These are phyloP conservation scores for Beroe ovata DNA, from an alignment of 37 sponge, comb jelly and placozoan genomes.

Conservation along the genomic window DNA sequence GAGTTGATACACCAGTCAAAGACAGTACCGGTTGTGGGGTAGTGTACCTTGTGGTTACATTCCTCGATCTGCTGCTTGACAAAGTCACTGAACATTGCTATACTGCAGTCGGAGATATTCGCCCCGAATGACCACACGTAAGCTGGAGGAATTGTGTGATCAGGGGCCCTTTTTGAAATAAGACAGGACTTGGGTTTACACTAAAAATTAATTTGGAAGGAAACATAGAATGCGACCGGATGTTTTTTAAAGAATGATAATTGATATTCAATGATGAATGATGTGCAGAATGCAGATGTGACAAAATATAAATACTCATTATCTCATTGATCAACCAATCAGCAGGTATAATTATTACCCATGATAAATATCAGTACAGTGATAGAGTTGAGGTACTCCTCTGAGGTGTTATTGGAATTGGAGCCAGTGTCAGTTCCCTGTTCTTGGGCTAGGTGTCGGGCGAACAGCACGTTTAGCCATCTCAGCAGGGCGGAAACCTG, in stretches of 20 bases:
- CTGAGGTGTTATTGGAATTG: not conserved
- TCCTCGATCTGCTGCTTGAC: slow-evolving; percentile 61
- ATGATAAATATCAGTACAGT: slow-evolving; percentile 45
- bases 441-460: not conserved
- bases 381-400: slow-evolving; percentile 18
- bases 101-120: not conserved
- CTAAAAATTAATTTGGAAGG: too few species aligned
- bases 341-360: slow-evolving; percentile 4
- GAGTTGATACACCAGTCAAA: slow-evolving; percentile 52
- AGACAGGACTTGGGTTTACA: too few species aligned
- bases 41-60: slow-evolving; percentile 16
- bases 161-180: too few species aligned
- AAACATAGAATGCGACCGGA: too few species aligned
- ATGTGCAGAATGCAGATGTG: too few species aligned
- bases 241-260: too few species aligned
- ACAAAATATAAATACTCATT: too few species aligned
- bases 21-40: slow-evolving; percentile 22
- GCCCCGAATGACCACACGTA: slow-evolving; percentile 55
- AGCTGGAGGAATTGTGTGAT: slow-evolving; percentile 1
- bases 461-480: slow-evolving; percentile 53
- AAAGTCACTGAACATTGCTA: slow-evolving; percentile 11
- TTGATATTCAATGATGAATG: too few species aligned
- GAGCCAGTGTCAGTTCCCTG: not conserved
- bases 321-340: too few species aligned
- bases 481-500: slow-evolving; percentile 52